Conservation (phyloP, 2,797 vertebrate genomes). For the Bucorvus abyssinicus region DNA sequence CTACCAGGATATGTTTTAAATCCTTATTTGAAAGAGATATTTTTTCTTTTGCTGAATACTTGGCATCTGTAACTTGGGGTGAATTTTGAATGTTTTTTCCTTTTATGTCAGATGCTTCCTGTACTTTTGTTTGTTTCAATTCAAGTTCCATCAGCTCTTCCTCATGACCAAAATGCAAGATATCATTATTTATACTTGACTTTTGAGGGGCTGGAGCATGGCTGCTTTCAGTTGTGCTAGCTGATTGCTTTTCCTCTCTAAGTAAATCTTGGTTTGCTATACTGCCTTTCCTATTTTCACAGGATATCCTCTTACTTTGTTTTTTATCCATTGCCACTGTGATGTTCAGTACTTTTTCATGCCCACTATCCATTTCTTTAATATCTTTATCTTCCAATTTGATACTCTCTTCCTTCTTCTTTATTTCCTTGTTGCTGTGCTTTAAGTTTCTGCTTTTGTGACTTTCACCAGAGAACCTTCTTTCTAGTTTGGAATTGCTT, state of each 20-base stretch:
- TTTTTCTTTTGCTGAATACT: slow-evolving; percentile 52
- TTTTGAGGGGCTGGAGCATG: slow-evolving; percentile 27
- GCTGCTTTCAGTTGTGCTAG: neutral
- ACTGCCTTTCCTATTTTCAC: slow-evolving; percentile 70
- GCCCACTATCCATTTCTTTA: slow-evolving; percentile 76
- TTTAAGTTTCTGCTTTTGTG: slow-evolving; percentile 75
- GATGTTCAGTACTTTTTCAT: slow-evolving; percentile 66
- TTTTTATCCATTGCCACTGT: slow-evolving; percentile 78
- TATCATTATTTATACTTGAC: slow-evolving; percentile 7
- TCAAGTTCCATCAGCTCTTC: slow-evolving; percentile 65
- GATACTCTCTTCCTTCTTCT: slow-evolving; percentile 78
- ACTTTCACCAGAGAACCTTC: slow-evolving; percentile 76
- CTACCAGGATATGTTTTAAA: slow-evolving; percentile 15
- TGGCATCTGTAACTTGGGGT: slow-evolving; percentile 10
- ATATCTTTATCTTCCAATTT: slow-evolving; percentile 78
- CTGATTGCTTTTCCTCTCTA: slow-evolving; percentile 62
- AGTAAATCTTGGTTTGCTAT: slow-evolving; percentile 42
- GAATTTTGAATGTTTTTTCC: slow-evolving; percentile 25
- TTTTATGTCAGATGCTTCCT: neutral
- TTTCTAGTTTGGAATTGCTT: slow-evolving; percentile 77
- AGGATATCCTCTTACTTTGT: slow-evolving; percentile 63
- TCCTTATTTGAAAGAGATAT: slow-evolving; percentile 15
- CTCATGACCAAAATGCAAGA: neutral
- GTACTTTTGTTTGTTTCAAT: slow-evolving; percentile 31
- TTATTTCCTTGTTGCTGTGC: slow-evolving; percentile 78